A percentile compares a stretch with the other conserved stretches of the same genome.
phyloP scores from a whole-genome alignment of 2,888 invertebrate species.

The Netelia melanura region DNA sequence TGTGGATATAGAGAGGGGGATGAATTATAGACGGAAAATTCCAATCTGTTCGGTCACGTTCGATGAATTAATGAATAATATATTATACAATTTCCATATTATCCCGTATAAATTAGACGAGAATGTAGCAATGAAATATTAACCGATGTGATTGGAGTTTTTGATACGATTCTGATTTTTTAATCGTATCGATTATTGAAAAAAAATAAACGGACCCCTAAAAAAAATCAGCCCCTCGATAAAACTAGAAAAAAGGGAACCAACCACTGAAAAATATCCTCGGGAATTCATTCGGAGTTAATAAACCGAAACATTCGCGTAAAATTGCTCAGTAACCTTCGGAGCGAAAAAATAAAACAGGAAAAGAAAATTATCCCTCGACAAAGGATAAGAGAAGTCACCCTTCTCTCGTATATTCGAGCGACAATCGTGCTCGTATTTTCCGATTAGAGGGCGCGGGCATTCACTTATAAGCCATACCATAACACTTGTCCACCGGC shows the following conservation, averaged over 20 bases:
- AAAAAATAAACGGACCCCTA: background rate
- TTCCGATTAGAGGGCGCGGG: constrained; percentile 84
- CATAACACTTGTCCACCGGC: constrained; percentile 84
- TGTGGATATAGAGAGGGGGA: constrained; percentile 5
- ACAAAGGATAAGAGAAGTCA: constrained; percentile 19
- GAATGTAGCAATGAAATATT: constrained; percentile 15
- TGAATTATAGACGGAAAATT: constrained; percentile 44
- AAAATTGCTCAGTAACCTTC: background rate
- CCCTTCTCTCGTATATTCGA: constrained; percentile 45
- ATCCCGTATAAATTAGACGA: background rate
- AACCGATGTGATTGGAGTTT: background rate
- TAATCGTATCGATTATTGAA: background rate
- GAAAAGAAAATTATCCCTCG: constrained; percentile 25
- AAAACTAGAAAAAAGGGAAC: too few relatives aligned
- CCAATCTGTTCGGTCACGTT: constrained; percentile 19
- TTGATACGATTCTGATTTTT: background rate
- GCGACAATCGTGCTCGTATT: constrained; percentile 84
- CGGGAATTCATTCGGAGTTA: background rate
- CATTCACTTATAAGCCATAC: constrained; percentile 85
- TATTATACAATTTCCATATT: constrained; percentile 16
- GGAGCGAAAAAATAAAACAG: constrained; percentile 19
- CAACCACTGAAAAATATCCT: constrained; percentile 13
- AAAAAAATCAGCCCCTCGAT: background rate
- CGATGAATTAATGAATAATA: constrained; percentile 54
- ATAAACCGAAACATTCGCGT: background rate